These are phyloP conservation scores for Cebus imitator DNA, from an alignment of 2,113 vertebrate species.

Conservation along the genomic window DNA sequence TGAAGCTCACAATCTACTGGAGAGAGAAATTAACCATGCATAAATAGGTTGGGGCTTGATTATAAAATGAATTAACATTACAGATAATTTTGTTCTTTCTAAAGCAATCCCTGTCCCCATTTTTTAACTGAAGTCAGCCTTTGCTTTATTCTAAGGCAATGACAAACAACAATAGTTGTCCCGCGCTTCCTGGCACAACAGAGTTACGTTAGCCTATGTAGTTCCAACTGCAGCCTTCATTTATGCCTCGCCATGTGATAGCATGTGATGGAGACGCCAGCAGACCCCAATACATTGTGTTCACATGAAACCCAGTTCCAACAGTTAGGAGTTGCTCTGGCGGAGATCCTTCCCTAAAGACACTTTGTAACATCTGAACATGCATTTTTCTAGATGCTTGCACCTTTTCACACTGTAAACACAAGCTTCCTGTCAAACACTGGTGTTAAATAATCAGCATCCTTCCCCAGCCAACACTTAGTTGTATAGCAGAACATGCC, in stretches of 20 bases:
- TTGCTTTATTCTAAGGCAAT: background rate
- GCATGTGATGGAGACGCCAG: background rate
- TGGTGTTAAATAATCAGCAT: conserved; percentile 46
- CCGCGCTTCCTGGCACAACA: background rate
- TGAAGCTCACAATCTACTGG: background rate
- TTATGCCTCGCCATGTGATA: background rate
- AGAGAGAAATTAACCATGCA: background rate
- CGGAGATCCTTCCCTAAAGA: background rate
- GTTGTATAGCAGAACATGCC: background rate
- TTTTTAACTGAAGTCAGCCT: background rate
- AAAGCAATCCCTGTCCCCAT: background rate
- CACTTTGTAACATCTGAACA: conserved; percentile 16
- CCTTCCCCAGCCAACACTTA: conserved; percentile 24
- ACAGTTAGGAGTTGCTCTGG: conserved; percentile 52
- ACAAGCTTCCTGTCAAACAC: conserved; percentile 44
- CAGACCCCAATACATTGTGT: background rate
- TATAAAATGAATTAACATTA: background rate
- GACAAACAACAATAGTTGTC: background rate
- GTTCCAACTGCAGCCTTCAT: background rate
- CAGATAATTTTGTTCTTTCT: background rate
- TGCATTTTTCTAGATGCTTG: background rate
- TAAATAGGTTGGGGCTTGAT: background rate
- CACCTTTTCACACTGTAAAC: conserved; percentile 43
- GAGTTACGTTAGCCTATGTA: background rate
- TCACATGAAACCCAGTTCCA: background rate